These are phyloP conservation scores for Eugnorisma glareosa DNA, from an alignment of 2,888 invertebrate species.

Conservation along the genomic window DNA sequence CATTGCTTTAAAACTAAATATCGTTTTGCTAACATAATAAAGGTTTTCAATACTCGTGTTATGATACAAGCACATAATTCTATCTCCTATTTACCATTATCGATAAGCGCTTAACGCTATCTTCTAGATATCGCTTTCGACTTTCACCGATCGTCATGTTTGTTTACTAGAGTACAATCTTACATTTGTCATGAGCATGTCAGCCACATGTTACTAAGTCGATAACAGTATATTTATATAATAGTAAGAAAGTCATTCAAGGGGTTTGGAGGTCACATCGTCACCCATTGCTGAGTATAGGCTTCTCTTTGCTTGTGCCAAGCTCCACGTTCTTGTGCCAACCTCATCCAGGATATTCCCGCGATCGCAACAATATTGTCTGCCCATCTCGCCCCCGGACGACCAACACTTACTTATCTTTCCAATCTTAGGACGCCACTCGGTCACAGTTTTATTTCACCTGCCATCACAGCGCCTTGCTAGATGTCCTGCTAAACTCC, in stretches of 20 bases:
- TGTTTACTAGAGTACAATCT: conserved; percentile 58
- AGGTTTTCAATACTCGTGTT: conserved; percentile 1
- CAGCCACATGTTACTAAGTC: conserved; percentile 44
- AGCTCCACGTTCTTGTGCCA: too few species aligned
- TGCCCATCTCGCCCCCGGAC: too few species aligned
- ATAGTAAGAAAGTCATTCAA: conserved; percentile 51
- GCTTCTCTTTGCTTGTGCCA: too few species aligned
- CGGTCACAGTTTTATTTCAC: too few species aligned
- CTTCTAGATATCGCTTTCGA: conserved; percentile 53
- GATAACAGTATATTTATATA: conserved; percentile 56
- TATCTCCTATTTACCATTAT: conserved; percentile 45
- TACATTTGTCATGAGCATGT: conserved; percentile 41
- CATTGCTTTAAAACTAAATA: not conserved
- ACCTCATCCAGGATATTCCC: too few species aligned
- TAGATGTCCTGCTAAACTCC: too few species aligned
- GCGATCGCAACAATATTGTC: too few species aligned
- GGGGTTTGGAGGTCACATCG: not conserved
- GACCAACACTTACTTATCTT: too few species aligned
- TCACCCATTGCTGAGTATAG: too few species aligned
- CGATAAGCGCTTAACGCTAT: conserved; percentile 54
- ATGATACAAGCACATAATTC: conserved; percentile 38
- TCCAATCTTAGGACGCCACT: too few species aligned
- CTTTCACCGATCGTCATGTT: conserved; percentile 62
- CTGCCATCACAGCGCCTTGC: too few species aligned
- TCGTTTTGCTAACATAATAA: not conserved